A percentile compares a stretch with the other conserved stretches of the same genome.
Evolutionary conservation across 2,888 invertebrate species (phyloP).

Genomic region (Marasmarcha lunaedactyla): DNA sequence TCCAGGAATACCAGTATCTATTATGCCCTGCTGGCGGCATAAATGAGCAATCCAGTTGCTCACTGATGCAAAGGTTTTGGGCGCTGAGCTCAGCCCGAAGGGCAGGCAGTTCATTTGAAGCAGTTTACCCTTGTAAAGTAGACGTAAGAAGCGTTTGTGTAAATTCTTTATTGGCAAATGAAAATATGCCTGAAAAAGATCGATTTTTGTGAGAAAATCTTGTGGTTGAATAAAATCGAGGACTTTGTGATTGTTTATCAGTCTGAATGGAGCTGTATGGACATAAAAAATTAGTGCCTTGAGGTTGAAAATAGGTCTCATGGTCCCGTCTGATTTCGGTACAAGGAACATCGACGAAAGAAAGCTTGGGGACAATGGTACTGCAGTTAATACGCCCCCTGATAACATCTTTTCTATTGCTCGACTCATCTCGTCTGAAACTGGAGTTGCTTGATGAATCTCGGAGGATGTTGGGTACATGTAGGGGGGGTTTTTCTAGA

Average conservation of each 20-base stretch:
- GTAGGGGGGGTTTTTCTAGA: conserved; percentile 2
- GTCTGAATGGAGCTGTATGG: conserved; percentile 2
- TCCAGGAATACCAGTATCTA: background rate
- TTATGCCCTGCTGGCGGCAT: background rate
- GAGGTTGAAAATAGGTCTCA: conserved; percentile 16
- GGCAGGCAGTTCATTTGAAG: conserved; percentile 21
- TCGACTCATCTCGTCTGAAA: background rate
- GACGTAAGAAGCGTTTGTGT: conserved; percentile 1
- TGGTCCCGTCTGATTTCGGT: conserved; percentile 9
- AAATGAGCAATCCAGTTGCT: no score
- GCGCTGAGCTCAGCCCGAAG: conserved; percentile 21
- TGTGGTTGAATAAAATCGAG: conserved; percentile 11
- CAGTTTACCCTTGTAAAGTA: conserved; percentile 14
- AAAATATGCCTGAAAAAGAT: conserved; percentile 10
- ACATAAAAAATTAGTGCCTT: conserved; percentile 14
- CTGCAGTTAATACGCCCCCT: background rate
- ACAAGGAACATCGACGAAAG: conserved; percentile 9
- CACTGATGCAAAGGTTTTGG: conserved; percentile 14
- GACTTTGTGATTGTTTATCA: conserved; percentile 8
- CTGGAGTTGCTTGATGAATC: background rate
- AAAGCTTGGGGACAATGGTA: conserved; percentile 7
- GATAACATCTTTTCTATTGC: conserved; percentile 3
- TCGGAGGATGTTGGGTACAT: conserved; percentile 3
- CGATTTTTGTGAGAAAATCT: conserved; percentile 16
- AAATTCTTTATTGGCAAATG: background rate